These are phyloP conservation scores for Andinoacara biseriatus DNA, from an alignment of 2,113 vertebrate genomes.

Conservation along the genomic window DNA sequence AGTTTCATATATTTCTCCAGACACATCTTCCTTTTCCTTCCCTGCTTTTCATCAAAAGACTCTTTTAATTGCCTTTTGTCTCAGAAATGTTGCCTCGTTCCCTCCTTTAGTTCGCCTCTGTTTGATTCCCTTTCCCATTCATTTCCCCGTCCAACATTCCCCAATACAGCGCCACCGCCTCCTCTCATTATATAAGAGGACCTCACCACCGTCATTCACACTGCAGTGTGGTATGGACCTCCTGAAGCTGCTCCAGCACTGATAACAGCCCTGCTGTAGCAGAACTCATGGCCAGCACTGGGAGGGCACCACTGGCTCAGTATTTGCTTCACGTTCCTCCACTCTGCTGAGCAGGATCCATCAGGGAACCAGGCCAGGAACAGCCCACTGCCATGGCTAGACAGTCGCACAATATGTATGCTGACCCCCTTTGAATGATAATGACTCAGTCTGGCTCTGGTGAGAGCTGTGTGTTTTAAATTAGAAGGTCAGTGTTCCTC, in stretches of 20 bases:
- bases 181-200: conserved; percentile 49
- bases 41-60: neutral
- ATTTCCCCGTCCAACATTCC: conserved; percentile 36
- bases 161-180: neutral
- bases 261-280: conserved; percentile 29
- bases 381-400: conserved; percentile 37
- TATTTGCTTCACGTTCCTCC: conserved; percentile 49
- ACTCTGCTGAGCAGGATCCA: conserved; percentile 38
- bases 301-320: conserved; percentile 41
- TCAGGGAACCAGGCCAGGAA: conserved; percentile 46
- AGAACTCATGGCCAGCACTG: conserved; percentile 9
- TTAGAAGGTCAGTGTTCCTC: conserved; percentile 55
- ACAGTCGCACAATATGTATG: conserved; percentile 48
- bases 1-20: neutral
- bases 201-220: conserved; percentile 19
- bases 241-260: conserved; percentile 33
- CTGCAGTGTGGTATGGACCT: conserved; percentile 13
- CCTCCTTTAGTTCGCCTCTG: neutral
- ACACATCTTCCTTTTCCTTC: neutral
- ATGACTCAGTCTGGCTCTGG: conserved; percentile 41
- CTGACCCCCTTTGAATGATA: conserved; percentile 58
- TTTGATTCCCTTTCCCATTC: conserved; percentile 31
- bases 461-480: conserved; percentile 57
- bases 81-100: neutral
- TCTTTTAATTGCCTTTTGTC: neutral